Conservation (phyloP, 2,888 invertebrate species). For the Mycogona germanica region DNA sequence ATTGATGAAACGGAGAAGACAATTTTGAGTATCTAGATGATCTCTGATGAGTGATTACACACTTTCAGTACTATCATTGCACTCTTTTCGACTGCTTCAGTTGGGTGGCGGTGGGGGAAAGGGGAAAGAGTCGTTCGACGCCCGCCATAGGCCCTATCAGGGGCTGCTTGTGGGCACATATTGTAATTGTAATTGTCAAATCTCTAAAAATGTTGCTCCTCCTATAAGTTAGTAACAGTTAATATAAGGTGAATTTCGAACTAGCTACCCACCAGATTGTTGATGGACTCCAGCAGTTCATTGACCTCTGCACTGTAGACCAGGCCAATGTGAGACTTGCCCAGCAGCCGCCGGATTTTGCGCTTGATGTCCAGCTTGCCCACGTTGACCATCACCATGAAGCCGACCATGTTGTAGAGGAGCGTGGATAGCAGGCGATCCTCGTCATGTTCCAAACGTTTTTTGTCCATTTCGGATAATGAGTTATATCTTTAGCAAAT, state of each 20-base stretch:
- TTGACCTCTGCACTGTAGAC: conserved; percentile 97
- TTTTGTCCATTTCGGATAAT: conserved; percentile 80
- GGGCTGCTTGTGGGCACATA: too few species aligned
- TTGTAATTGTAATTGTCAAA: background rate
- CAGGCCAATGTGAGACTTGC: conserved; percentile 96
- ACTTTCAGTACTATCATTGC: too few species aligned
- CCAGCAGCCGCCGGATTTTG: conserved; percentile 81
- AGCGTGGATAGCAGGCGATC: conserved; percentile 89
- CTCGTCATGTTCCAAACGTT: conserved; percentile 94
- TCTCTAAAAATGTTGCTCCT: background rate
- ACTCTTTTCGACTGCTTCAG: too few species aligned
- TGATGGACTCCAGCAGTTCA: conserved; percentile 85
- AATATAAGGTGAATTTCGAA: background rate
- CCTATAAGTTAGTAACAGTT: conserved; percentile 3
- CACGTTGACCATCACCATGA: conserved; percentile 85
- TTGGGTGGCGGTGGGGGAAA: too few species aligned
- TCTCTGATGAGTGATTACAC: background rate
- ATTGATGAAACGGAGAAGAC: background rate
- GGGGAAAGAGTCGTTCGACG: background rate
- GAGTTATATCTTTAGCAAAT: conserved; percentile 55
- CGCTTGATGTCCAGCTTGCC: conserved; percentile 69
- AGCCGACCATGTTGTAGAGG: conserved; percentile 90
- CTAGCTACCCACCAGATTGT: conserved; percentile 70
- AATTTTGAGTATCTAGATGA: background rate
- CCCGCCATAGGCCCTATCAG: too few species aligned